A percentile compares a stretch with the other conserved stretches of the same genome.
Evolutionary conservation across 2,113 vertebrate genomes (phyloP).

Genomic region (Trachemys scripta): DNA sequence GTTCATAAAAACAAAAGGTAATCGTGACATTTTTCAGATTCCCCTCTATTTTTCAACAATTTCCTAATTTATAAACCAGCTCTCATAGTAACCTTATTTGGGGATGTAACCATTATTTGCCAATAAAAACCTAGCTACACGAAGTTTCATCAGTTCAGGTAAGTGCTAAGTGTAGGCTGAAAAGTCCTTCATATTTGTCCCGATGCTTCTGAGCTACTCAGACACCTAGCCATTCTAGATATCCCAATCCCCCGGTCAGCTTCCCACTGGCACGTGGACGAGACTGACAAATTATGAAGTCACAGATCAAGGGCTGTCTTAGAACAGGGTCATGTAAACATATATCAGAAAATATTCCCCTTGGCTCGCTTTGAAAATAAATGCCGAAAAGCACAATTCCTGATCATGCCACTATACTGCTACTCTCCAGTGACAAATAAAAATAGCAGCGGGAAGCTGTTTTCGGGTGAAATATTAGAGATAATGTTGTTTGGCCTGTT

Average conservation of each 20-base stretch:
- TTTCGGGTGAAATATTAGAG: background rate
- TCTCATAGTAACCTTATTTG: background rate
- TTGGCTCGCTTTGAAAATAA: background rate
- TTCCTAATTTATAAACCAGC: background rate
- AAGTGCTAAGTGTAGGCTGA: background rate
- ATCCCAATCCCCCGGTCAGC: background rate
- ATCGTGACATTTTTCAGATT: background rate
- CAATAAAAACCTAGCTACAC: accelerated
- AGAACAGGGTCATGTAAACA: background rate
- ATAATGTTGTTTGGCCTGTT: background rate
- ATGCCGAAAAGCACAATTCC: background rate
- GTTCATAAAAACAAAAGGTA: background rate
- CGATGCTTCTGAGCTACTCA: accelerated
- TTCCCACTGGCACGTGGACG: accelerated
- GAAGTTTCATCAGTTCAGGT: accelerated
- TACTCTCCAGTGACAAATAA: background rate
- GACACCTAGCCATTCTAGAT: background rate
- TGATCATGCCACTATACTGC: background rate
- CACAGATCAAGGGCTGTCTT: background rate
- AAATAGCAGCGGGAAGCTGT: background rate
- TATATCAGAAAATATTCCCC: background rate
- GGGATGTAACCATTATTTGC: background rate
- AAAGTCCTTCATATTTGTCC: background rate
- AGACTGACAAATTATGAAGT: background rate
- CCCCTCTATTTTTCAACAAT: background rate